Evolutionary conservation across 2,797 vertebrate species (phyloP).

Genomic region (Ptychadena robeensis): DNA sequence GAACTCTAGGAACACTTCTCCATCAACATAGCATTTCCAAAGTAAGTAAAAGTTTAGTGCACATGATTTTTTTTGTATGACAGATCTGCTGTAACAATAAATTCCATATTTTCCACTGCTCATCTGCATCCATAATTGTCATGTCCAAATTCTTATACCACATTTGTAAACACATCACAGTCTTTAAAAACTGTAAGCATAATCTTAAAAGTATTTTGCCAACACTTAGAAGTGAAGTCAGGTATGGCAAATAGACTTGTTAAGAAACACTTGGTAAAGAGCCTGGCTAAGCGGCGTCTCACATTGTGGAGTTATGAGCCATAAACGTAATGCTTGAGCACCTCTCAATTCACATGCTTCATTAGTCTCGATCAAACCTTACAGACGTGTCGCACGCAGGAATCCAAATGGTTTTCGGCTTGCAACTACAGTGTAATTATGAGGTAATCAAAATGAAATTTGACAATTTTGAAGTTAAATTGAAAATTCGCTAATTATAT

Average conservation of each 20-base stretch:
- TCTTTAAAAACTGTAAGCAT: background rate
- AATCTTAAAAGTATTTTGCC: constrained; percentile 57
- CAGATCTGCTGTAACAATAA: no score
- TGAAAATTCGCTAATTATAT: constrained; percentile 74
- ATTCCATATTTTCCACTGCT: no score
- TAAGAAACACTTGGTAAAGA: constrained; percentile 65
- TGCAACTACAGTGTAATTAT: constrained; percentile 69
- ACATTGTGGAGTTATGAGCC: constrained; percentile 71
- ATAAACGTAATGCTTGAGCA: constrained; percentile 68
- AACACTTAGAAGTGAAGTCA: constrained; percentile 55
- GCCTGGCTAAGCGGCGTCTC: constrained; percentile 64
- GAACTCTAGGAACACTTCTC: no score
- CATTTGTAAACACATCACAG: background rate
- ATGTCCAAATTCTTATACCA: background rate
- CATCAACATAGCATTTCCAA: no score
- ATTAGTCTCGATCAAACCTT: constrained; percentile 71
- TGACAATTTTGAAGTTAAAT: constrained; percentile 73
- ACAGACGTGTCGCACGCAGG: constrained; percentile 65
- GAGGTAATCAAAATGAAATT: constrained; percentile 74
- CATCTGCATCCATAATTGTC: no score
- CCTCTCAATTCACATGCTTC: constrained; percentile 69
- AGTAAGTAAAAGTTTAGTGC: no score
- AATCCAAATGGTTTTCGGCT: constrained; percentile 66
- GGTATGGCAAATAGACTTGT: constrained; percentile 65
- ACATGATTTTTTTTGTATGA: no score